These are phyloP conservation scores for Merluccius polli DNA, from an alignment of 2,797 vertebrate genomes.

Conservation along the genomic window DNA sequence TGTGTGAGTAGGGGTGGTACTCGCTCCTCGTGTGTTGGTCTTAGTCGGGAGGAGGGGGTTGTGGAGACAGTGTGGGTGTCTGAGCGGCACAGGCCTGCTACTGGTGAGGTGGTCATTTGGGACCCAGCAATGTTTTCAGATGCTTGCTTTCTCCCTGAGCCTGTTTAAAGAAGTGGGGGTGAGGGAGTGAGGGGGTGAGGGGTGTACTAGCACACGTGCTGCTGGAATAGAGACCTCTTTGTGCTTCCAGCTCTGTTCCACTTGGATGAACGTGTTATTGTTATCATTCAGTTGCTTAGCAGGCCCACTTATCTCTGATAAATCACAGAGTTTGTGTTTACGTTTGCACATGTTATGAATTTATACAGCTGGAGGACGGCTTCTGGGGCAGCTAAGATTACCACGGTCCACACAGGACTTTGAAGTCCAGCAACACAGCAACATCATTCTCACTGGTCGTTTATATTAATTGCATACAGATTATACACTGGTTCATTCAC, in stretches of 20 bases:
- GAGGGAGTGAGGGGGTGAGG: conserved; percentile 13
- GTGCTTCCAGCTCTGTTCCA: conserved; percentile 50
- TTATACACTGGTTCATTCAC: neutral
- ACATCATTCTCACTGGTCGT: neutral
- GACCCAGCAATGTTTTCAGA: conserved; percentile 34
- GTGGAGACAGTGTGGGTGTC: conserved; percentile 18
- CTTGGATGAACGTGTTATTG: conserved; percentile 61
- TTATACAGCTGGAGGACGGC: conserved; percentile 55
- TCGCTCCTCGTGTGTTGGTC: neutral
- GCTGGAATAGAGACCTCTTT: conserved; percentile 57
- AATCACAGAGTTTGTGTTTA: conserved; percentile 59
- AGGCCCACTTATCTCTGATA: conserved; percentile 58
- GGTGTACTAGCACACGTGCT: conserved; percentile 46
- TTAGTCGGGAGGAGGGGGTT: neutral
- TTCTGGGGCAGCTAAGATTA: conserved; percentile 42
- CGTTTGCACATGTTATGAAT: conserved; percentile 42
- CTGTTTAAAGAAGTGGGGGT: conserved; percentile 34
- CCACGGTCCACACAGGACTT: conserved; percentile 2
- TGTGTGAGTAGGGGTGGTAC: conserved; percentile 12
- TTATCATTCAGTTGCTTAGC: conserved; percentile 65
- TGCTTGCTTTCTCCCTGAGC: conserved; percentile 23
- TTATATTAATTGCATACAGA: neutral
- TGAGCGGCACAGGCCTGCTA: conserved; percentile 19
- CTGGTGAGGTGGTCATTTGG: conserved; percentile 23
- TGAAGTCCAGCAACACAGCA: neutral